A percentile compares a stretch with the other conserved stretches of the same genome.
Conservation (phyloP, 2,113 vertebrate genomes). For the Microcebus jonahi region DNA sequence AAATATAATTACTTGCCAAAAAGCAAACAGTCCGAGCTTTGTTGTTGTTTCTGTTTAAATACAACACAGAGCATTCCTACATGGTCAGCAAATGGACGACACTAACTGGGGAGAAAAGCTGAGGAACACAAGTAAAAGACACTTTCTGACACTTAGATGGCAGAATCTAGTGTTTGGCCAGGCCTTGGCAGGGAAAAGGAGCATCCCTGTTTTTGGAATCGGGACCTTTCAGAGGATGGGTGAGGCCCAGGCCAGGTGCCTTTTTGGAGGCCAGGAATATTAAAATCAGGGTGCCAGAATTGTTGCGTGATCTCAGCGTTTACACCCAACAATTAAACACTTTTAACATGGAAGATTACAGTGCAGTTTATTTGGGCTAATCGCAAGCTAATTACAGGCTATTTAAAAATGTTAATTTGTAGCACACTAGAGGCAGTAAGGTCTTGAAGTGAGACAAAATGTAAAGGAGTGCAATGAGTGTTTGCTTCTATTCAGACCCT, state of each 20-base stretch:
- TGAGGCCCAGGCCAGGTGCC: background rate
- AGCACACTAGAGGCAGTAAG: background rate
- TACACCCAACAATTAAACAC: slow-evolving; percentile 13
- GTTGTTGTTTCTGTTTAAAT: slow-evolving; percentile 34
- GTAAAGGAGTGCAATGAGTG: background rate
- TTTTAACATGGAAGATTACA: background rate
- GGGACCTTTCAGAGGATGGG: background rate
- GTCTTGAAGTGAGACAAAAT: background rate
- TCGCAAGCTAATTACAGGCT: slow-evolving; percentile 43
- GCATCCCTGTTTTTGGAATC: background rate
- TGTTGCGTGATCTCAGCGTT: background rate
- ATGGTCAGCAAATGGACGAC: background rate
- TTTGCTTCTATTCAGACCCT: background rate
- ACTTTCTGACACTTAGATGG: background rate
- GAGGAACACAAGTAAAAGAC: background rate
- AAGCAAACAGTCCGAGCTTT: background rate
- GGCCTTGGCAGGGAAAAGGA: background rate
- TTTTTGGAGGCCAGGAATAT: background rate
- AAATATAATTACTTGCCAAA: background rate
- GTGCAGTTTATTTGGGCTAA: slow-evolving; percentile 34
- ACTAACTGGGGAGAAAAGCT: background rate
- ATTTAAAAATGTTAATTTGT: slow-evolving; percentile 39
- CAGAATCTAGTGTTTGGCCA: background rate
- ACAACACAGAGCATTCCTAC: background rate
- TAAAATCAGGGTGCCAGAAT: background rate